Evolutionary conservation across 2,888 invertebrate species (phyloP), one percentile per base, ranked within the genome.

Genomic region (Horisme vitalbata): DNA sequence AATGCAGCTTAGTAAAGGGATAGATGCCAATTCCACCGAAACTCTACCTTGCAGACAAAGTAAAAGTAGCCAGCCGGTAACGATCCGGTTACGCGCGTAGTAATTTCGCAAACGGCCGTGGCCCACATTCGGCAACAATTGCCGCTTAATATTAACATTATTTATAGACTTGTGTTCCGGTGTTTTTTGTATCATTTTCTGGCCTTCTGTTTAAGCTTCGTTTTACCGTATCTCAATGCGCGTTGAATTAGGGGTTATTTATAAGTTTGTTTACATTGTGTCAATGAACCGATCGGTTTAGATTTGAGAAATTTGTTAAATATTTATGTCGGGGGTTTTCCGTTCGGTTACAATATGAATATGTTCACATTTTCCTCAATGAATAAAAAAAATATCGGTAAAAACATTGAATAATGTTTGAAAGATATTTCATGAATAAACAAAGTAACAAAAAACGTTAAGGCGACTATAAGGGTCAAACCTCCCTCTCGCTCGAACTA

Each of bases 51-150:
- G 35, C 43, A 44, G 45, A 38, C 50, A 53, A 66, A 67, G 68
- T 68, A 65, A 69, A 68, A 69, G 71, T 65, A 63, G 61, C 35
- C 54, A 43, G 61, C 35, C 54, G 41, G 61, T 66, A 65, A 68
- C 62, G 57, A 65, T 59, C 55, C 45, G 57, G 56, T 60, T 56
- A 57, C 60, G 54, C 55, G 57, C 59, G 61, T 56, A 55, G 65
- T 56, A 61, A 68, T 69, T 68, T 71, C 61, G 63, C 67, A 66
- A 59, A 53, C 61, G 68, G 48, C 69, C 69, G 59, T 68, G 71
- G 65, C 70, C 70, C 55, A 71, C 66, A 68, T 71, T n/a, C 62
- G 58, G 52, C 55, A 55, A 61, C 63, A 61, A 64, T 65, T 57
- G 55, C 54, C 34, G 59, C 55, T 54, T 33, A 49, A 55, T 52